Percentiles rank a stretch among this genome's conserved stretches.
Conservation (phyloP, 2,888 invertebrate species). For the Andrena trimmerana region DNA sequence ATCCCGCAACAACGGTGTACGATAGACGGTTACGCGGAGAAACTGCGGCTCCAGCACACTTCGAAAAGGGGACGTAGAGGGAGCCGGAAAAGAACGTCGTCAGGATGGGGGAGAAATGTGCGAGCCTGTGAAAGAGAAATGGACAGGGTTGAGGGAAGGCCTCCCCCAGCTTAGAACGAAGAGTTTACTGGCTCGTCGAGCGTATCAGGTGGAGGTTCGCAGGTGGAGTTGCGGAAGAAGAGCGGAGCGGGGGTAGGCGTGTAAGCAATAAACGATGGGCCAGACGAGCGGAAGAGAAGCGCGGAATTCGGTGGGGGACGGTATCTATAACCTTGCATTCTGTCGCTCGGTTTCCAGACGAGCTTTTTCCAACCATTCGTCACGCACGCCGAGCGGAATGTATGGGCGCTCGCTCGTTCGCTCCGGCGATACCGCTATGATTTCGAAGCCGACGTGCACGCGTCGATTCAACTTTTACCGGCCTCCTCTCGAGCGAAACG, state of each 20-base stretch:
- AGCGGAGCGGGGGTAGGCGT: constrained; percentile 9
- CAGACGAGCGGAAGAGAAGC: constrained; percentile 20
- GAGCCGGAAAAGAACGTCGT: constrained; percentile 26
- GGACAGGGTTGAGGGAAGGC: background rate
- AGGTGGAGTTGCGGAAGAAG: constrained; percentile 41
- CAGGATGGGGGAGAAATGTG: constrained; percentile 27
- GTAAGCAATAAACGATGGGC: constrained; percentile 1
- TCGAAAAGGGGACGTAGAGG: constrained; percentile 8
- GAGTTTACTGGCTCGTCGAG: constrained; percentile 55
- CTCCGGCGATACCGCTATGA: constrained; percentile 18
- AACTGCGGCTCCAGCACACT: constrained; percentile 1
- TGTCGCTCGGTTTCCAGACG: constrained; percentile 63
- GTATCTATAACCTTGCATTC: constrained; percentile 69
- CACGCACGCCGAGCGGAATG: constrained; percentile 51
- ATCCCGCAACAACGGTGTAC: constrained; percentile 18
- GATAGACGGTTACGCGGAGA: background rate
- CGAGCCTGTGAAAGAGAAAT: too few relatives aligned
- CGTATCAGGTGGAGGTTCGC: constrained; percentile 54
- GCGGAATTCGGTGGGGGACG: constrained; percentile 54
- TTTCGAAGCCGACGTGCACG: constrained; percentile 8
- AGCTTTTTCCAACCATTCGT: constrained; percentile 65
- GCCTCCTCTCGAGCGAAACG: constrained; percentile 35
- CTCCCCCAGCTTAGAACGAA: constrained; percentile 37
- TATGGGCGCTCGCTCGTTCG: constrained; percentile 36
- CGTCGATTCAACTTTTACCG: constrained; percentile 51